Conservation (phyloP, 1,140 invertebrate species). For the Hycleus cichorii region DNA sequence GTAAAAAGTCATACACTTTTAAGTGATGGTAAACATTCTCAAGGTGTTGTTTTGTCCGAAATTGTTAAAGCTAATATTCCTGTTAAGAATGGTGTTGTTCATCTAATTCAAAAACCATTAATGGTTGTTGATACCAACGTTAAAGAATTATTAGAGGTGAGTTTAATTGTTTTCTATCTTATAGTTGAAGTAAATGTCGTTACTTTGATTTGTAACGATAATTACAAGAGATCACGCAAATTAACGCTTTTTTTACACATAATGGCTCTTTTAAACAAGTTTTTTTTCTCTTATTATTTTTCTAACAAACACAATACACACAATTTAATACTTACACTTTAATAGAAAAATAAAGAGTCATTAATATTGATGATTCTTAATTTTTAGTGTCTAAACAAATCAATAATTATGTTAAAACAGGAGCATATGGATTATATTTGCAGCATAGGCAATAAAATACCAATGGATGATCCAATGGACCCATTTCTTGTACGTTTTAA, state of each 20-base stretch:
- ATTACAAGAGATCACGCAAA: neutral
- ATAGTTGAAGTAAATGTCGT: neutral
- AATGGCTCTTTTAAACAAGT: neutral
- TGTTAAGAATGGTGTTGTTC: slow-evolving; percentile 84
- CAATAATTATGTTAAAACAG: slow-evolving; percentile 12
- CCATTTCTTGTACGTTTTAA: slow-evolving; percentile 1
- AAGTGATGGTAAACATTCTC: slow-evolving; percentile 65
- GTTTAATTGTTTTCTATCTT: slow-evolving; percentile 24
- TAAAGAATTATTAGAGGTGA: slow-evolving; percentile 77
- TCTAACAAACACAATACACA: neutral
- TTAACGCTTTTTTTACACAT: neutral
- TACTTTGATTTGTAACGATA: neutral
- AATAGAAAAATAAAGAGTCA: neutral
- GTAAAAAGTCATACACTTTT: slow-evolving; percentile 79
- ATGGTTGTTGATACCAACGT: slow-evolving; percentile 84
- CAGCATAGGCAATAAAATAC: slow-evolving; percentile 25
- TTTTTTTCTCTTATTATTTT: neutral
- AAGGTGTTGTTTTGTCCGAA: slow-evolving; percentile 77
- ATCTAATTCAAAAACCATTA: slow-evolving; percentile 81
- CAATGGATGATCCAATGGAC: slow-evolving; percentile 2
- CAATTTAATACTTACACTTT: neutral
- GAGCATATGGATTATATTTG: slow-evolving; percentile 34
- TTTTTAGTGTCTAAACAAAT: neutral
- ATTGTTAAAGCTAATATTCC: slow-evolving; percentile 88
- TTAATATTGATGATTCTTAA: neutral